Evolutionary conservation across 2,888 invertebrate species (phyloP).

Genomic region (Cotesia congregata): DNA sequence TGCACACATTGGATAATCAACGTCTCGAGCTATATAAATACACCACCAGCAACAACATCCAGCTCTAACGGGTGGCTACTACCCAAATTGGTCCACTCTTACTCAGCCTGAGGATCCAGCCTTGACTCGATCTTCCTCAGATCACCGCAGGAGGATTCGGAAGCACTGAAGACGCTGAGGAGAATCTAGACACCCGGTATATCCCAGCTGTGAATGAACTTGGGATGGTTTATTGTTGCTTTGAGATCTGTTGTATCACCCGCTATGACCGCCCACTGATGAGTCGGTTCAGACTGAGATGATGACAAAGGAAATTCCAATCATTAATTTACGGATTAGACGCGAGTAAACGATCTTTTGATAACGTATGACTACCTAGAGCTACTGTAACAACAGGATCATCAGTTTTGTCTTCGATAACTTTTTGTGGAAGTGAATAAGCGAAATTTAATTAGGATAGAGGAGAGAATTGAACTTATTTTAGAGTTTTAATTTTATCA

Average conservation of each 20-base stretch:
- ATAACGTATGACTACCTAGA: neutral
- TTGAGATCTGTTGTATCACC: constrained; percentile 1
- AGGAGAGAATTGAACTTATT: too few species aligned
- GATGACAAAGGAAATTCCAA: constrained; percentile 1
- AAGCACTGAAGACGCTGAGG: neutral
- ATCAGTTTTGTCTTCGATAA: neutral
- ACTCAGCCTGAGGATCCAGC: too few species aligned
- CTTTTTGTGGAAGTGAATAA: constrained; percentile 21
- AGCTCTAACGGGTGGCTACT: constrained; percentile 13
- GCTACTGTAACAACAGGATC: neutral
- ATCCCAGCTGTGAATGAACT: neutral
- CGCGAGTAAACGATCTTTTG: constrained; percentile 1
- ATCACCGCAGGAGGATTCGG: too few species aligned
- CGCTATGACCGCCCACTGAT: neutral
- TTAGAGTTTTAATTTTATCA: too few species aligned
- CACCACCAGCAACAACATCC: neutral
- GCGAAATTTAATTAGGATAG: neutral
- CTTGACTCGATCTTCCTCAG: too few species aligned
- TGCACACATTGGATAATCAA: constrained; percentile 71
- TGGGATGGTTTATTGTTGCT: neutral
- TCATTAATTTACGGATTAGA: constrained; percentile 1
- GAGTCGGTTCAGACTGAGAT: neutral
- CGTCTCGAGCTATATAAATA: constrained; percentile 10
- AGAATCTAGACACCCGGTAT: neutral
- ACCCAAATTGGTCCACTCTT: neutral